These are phyloP conservation scores for Aepyceros melampus DNA, from an alignment of 2,113 vertebrate genomes.

Conservation along the genomic window DNA sequence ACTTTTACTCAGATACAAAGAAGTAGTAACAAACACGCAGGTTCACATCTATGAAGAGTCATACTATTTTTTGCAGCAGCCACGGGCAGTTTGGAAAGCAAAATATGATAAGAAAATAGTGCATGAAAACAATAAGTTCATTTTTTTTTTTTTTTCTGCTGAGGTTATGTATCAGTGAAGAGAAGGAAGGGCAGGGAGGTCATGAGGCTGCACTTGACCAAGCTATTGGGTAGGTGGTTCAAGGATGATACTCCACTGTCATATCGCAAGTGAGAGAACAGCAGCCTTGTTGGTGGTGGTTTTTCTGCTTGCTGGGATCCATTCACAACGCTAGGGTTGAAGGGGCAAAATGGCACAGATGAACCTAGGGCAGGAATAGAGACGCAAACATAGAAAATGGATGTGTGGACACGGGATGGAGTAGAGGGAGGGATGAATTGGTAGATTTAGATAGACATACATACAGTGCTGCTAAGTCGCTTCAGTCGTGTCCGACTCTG, in stretches of 20 bases:
- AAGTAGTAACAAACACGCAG: neutral
- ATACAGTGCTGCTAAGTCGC: neutral
- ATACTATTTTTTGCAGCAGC: neutral
- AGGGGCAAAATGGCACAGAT: accelerated
- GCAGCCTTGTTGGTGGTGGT: neutral
- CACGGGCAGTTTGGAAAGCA: neutral
- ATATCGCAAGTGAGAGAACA: neutral
- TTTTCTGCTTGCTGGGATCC: neutral
- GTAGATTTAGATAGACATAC: neutral
- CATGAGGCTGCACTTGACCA: neutral
- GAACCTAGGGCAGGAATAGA: neutral
- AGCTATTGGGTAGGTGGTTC: neutral
- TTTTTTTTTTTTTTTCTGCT: neutral
- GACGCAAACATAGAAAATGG: neutral
- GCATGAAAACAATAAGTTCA: neutral
- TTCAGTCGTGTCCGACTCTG: too few species aligned
- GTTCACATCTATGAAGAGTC: neutral
- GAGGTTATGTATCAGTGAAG: neutral
- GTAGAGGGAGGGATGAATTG: neutral
- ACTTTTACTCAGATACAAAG: neutral
- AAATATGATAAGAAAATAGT: neutral
- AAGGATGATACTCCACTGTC: neutral
- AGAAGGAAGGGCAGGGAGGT: neutral
- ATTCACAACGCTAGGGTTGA: neutral
- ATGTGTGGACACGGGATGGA: neutral